Evolutionary conservation across 2,797 vertebrate genomes (phyloP), one percentile per base, ranked within the genome.

Genomic region (Poecile montanus): DNA sequence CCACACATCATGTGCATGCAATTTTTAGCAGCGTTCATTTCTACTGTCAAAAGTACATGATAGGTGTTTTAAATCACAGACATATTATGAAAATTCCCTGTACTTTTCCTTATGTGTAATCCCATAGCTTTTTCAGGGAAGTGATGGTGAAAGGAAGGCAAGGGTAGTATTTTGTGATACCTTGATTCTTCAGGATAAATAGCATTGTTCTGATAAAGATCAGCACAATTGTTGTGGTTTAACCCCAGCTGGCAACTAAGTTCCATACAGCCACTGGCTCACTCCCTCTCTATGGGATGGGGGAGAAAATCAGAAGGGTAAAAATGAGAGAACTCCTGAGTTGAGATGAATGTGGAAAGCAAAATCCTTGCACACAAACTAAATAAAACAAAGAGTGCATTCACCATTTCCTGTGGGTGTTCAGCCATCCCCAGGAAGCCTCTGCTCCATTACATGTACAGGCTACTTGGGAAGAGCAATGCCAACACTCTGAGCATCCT

Each of bases 11-110:
- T 19, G 36, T 47, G 23, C 30, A 58, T 48, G 50, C 22, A 77
- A 51, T 42, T 93, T 85, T 89, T 85, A 82, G 78, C 79, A 89
- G 40, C 44, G 51, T 74, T 78, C 34, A 16, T 72, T 93, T 92
- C n/a, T 80, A 17, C 34, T 73, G 45, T 74, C n/a, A 61, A 56
- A 93, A 85, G 38, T 30, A 50, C 40, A 73, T 8, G 13, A 65
- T 3, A 44, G 29, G 7, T 51, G 47, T 67, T 87, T 93, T 44
- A 77, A 72, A 80, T 73, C 42, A 58, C 30, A 67, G 38, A 19
- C 19, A 19, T 53, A 36, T 57, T 77, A 34, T 19, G 30, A 77
- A 88, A 16, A 81, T 45, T 86, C 51, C 20, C 47, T 78, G 47
- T 47, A 9, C 6, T 74, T 89, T 74, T 80, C 36, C 38, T 84